A percentile compares a stretch with the other conserved stretches of the same genome.
These are phyloP conservation scores for Lutraria rhynchaena DNA, from an alignment of 1,140 invertebrate species.

Conservation along the genomic window DNA sequence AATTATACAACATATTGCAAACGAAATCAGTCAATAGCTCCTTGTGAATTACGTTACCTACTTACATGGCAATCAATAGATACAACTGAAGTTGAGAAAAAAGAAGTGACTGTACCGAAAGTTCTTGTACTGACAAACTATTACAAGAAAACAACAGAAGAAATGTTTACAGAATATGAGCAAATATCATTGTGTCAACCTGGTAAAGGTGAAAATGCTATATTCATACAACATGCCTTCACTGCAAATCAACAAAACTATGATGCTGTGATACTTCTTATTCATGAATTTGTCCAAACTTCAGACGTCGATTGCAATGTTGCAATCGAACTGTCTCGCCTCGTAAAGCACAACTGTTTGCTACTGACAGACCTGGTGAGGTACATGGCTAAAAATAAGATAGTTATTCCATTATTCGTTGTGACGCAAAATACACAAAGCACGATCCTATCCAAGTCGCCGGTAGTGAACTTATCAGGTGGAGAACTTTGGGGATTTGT, in stretches of 20 bases:
- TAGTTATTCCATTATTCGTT: neutral
- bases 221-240: neutral
- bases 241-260: too few relatives aligned
- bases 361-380: conserved; percentile 1
- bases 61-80: conserved; percentile 12
- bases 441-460: neutral
- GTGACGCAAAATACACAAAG: conserved; percentile 37
- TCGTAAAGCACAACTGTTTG: conserved; percentile 10
- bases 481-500: conserved; percentile 44
- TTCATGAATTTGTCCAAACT: neutral
- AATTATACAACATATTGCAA: conserved; percentile 40
- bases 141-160: neutral
- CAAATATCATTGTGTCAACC: neutral
- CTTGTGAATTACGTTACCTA: conserved; percentile 20
- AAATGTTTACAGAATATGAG: conserved; percentile 8
- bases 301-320: neutral
- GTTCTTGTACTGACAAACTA: neutral
- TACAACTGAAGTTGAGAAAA: neutral
- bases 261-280: neutral
- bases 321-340: neutral
- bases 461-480: neutral
- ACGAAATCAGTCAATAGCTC: conserved; percentile 9
- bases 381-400: neutral
- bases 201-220: neutral
- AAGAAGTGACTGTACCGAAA: neutral